Evolutionary conservation across 2,888 invertebrate genomes (phyloP), one percentile per base, ranked within the genome.

Genomic region (Mystacides longicornis): DNA sequence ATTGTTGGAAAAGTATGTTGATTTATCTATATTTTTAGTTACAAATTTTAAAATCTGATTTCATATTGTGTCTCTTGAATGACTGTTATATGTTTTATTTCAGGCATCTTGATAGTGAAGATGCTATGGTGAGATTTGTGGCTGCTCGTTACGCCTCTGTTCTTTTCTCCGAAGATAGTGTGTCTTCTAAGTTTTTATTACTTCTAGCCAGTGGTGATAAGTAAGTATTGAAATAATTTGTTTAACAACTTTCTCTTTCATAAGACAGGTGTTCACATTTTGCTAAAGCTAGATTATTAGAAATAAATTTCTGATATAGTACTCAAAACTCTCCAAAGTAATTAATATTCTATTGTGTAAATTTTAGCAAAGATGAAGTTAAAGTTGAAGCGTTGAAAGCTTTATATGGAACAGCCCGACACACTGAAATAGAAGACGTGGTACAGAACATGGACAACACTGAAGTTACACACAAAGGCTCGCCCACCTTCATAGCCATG

Each of bases 161-260:
- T 5, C 87, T 93, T 62, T 95, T 93, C 70, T 89, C 91, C 0
- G 78, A 82, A 27, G 81, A 88, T 65, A 89, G 91, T 69, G 83
- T 89, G 0, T 87, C 90, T 0, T 88, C 93, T 0, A 80, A 91
- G 65, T 93, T 88, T 68, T 74, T 93, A 9, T 71, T 95, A 52
- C 74, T 95, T 18, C 69, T 92, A 54, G 91, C 92, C 27, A 87
- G 87, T 62, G 93, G 92, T 46, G 93, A 94, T 67, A 80, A 78
- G 89, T 90, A 69, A 69, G 78, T 71, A 59, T 42, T 14, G 21
- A 37, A 5, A 21, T 21, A 37, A 37, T 2, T 2, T 48, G 14
- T 21, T 20, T 48, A 9, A 2, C 27, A 27, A 27, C 37, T 37
- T 14, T 37, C 37, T 37, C 16, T 3, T 7, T 3, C 37, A 7